phyloP scores from a whole-genome alignment of 2,888 invertebrate species.

The Trichopoda pennipes region DNA sequence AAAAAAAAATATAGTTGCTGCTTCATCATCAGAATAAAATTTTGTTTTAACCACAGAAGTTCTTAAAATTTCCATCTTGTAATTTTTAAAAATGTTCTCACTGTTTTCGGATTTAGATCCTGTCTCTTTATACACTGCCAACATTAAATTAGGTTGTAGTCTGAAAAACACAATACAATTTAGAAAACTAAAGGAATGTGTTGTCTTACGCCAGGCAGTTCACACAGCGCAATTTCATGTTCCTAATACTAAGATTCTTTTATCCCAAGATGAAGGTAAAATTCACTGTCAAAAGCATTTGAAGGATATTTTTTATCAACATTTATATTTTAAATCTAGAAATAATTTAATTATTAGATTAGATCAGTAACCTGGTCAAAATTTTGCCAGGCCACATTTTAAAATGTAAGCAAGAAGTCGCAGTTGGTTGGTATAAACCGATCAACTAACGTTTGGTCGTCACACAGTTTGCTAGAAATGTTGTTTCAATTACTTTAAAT shows the following conservation, averaged over 20 bases:
- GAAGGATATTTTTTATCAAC: too few relatives aligned
- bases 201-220: slow-evolving; percentile 22
- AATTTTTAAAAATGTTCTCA: too few relatives aligned
- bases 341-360: slow-evolving; percentile 20
- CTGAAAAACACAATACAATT: too few relatives aligned
- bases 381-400: neutral
- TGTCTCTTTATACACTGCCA: too few relatives aligned
- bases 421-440: too few relatives aligned
- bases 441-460: too few relatives aligned
- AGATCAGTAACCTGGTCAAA: neutral
- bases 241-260: neutral
- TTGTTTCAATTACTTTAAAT: neutral
- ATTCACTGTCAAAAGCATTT: too few relatives aligned
- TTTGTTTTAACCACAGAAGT: too few relatives aligned
- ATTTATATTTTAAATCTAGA: slow-evolving; percentile 15
- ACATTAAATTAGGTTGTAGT: too few relatives aligned
- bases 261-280: neutral
- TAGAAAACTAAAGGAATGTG: neutral
- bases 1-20: neutral
- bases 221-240: neutral
- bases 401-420: too few relatives aligned
- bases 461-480: neutral
- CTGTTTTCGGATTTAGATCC: neutral
- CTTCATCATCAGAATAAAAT: too few relatives aligned
- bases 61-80: too few relatives aligned